phyloP scores from a whole-genome alignment of 2,797 vertebrate genomes.

The Xyrichtys novacula region DNA sequence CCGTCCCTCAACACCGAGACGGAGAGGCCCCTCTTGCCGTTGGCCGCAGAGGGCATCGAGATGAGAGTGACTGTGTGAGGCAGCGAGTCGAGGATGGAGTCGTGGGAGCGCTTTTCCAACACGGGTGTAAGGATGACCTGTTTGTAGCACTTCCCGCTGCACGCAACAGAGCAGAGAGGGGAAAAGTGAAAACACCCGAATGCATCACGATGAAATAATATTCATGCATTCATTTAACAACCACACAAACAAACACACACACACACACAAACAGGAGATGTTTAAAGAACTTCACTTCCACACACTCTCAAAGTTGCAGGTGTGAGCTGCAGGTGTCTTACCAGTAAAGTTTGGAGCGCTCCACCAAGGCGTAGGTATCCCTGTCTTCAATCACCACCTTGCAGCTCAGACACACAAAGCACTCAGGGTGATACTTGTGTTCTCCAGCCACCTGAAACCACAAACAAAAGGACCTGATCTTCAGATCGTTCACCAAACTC shows the following conservation, averaged over 20 bases:
- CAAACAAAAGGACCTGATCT: slow-evolving; percentile 39
- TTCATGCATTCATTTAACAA: neutral
- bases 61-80: slow-evolving; percentile 95
- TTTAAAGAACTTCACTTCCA: neutral
- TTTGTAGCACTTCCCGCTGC: slow-evolving; percentile 96
- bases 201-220: no score
- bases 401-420: slow-evolving; percentile 97
- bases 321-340: slow-evolving; percentile 76
- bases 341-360: slow-evolving; percentile 95
- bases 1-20: slow-evolving; percentile 89
- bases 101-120: slow-evolving; percentile 92
- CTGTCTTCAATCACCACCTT: slow-evolving; percentile 96
- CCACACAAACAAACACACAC: slow-evolving; percentile 8
- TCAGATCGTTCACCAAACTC: neutral
- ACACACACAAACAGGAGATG: neutral
- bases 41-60: slow-evolving; percentile 94
- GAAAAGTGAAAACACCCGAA: neutral
- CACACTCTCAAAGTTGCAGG: neutral
- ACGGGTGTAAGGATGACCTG: slow-evolving; percentile 94
- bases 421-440: slow-evolving; percentile 98
- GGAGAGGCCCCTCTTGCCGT: slow-evolving; percentile 92
- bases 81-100: slow-evolving; percentile 90
- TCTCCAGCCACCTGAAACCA: slow-evolving; percentile 93
- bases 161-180: slow-evolving; percentile 36
- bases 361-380: slow-evolving; percentile 95